These are phyloP conservation scores for Diaperis boleti DNA, from an alignment of 2,888 invertebrate genomes.

Conservation along the genomic window DNA sequence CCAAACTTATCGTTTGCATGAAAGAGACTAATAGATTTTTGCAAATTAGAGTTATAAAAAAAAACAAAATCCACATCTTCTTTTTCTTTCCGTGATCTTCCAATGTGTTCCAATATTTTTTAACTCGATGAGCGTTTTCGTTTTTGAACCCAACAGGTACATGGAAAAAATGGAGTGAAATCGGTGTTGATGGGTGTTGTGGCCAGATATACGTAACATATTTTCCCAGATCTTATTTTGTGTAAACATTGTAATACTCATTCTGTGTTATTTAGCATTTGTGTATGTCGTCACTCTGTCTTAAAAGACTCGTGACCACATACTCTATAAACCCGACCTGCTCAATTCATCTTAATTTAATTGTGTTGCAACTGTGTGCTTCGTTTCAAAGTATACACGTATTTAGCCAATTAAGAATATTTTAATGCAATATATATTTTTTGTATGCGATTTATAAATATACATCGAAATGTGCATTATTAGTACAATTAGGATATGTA, in stretches of 20 bases:
- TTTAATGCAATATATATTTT: slow-evolving; percentile 44
- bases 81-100: too few species aligned
- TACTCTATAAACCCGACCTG: not conserved
- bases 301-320: not conserved
- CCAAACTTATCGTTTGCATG: too few species aligned
- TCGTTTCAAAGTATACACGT: slow-evolving; percentile 7
- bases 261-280: not conserved
- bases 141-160: too few species aligned
- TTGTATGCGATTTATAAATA: slow-evolving; percentile 44
- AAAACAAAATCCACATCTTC: too few species aligned
- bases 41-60: too few species aligned
- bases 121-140: too few species aligned
- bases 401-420: slow-evolving; percentile 10
- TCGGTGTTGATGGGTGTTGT: too few species aligned
- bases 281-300: not conserved
- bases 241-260: not conserved
- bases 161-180: too few species aligned
- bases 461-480: slow-evolving; percentile 51
- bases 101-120: too few species aligned
- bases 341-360: slow-evolving; percentile 4
- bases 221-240: too few species aligned
- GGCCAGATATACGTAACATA: too few species aligned
- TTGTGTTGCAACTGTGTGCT: slow-evolving; percentile 3
- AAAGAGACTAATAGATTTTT: too few species aligned
- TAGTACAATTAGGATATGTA: slow-evolving; percentile 31